phyloP scores from a whole-genome alignment of 2,888 invertebrate species.

The Dicyrtomina minuta region DNA sequence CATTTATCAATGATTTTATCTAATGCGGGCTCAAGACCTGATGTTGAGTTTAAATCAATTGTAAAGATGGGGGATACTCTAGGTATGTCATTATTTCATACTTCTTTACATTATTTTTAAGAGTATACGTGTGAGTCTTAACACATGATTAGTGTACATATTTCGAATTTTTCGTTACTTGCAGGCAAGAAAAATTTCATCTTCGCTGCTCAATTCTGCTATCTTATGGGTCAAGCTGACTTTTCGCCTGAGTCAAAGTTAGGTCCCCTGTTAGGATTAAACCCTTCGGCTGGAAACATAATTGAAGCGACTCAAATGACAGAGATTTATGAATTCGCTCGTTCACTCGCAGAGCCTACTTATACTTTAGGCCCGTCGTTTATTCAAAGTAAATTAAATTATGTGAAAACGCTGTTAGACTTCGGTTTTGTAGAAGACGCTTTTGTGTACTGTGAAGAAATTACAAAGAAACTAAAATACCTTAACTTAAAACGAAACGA shows the following conservation, averaged over 20 bases:
- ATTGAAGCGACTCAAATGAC: conserved; percentile 85
- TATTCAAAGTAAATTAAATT: conserved; percentile 67
- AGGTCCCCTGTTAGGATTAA: conserved; percentile 70
- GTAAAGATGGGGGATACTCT: conserved; percentile 70
- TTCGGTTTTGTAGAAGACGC: conserved; percentile 77
- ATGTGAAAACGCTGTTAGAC: conserved; percentile 76
- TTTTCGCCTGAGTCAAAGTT: conserved; percentile 55
- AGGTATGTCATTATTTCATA: conserved; percentile 56
- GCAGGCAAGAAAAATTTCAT: conserved; percentile 73
- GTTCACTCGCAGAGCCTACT: conserved; percentile 72
- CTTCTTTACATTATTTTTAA: conserved; percentile 1
- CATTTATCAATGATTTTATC: conserved; percentile 94
- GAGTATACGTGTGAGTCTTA: not conserved
- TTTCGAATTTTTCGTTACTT: conserved; percentile 36
- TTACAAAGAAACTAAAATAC: conserved; percentile 61
- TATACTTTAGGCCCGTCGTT: conserved; percentile 64
- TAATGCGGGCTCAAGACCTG: conserved; percentile 70
- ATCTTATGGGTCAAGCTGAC: conserved; percentile 77
- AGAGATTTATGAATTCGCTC: conserved; percentile 92
- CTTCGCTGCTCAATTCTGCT: conserved; percentile 94
- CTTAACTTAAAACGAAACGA: conserved; percentile 19
- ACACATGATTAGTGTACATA: not conserved
- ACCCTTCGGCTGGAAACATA: conserved; percentile 69
- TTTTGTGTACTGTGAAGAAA: conserved; percentile 78
- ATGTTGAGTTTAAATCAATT: conserved; percentile 72